Base-by-base conservation (phyloP, 2,113 vertebrate genomes). In the Anser cygnoides region DNA sequence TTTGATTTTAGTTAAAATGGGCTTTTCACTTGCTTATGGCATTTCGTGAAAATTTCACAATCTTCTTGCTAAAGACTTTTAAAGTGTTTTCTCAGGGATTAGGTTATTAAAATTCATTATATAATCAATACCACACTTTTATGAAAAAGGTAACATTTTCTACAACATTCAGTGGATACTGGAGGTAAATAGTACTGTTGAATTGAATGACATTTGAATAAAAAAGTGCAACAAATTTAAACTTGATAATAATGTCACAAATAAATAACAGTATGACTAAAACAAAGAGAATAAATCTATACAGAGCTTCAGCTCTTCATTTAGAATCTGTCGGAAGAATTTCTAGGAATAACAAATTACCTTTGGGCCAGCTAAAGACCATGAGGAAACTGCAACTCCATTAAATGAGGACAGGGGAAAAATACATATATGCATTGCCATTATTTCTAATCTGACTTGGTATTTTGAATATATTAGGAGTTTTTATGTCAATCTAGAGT, bases 391-490 rank as follows among this genome's bases (percentile, higher is more conserved):
- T 94, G 11, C 55, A 58, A 10, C 19, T 67, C 44, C 86, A 70
- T 74, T 74, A 35, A 67, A 4, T 43, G 25, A 10, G 5, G 8
- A 55, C 17, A n/a, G 7, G 10, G 16, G 39, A 50, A 67, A 81
- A 29, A 20, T 3, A 26, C 8, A 46, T 6, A 28, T 17, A 21
- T 1, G 10, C 2, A 17, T 6, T 9, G n/a, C 16, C 41, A 44
- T 4, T 50, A 46, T 86, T 79, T 84, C 12, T 72, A 43, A 70
- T 72, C 43, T 74, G 41, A 67, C 23, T 66, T 82, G 3, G 15
- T 58, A 76, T 72, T 87, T 84, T 66, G 9, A 35, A 35, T 59
- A 73, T 31, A 1, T 54, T 55, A 25, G 16, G 25, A 46, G 13
- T 35, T 90, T 63, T 62, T 33, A 1, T 90, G 10, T 5, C 31